Evolutionary conservation across 2,113 vertebrate species (phyloP).

Genomic region (Trichomycterus rosablanca): DNA sequence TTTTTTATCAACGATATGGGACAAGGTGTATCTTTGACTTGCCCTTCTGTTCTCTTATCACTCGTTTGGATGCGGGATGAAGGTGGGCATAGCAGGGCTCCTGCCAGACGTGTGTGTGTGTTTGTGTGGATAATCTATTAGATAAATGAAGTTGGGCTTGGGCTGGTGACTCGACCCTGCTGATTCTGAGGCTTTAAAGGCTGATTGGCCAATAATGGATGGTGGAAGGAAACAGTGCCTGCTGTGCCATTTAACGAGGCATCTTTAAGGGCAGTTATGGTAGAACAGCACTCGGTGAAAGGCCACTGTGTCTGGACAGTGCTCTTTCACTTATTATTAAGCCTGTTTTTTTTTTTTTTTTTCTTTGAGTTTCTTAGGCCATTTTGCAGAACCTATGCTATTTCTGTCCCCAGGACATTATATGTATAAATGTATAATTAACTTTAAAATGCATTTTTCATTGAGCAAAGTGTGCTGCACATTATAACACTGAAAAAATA

Average conservation of each 20-base stretch:
- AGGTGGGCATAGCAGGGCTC: not conserved
- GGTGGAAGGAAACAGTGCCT: constrained; percentile 49
- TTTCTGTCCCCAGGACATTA: no score
- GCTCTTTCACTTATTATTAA: constrained; percentile 12
- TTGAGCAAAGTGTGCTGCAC: no score
- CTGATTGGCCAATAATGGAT: constrained; percentile 57
- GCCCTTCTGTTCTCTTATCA: not conserved
- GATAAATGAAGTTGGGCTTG: constrained; percentile 60
- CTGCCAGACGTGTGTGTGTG: constrained; percentile 1
- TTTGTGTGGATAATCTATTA: constrained; percentile 65
- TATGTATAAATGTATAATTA: no score
- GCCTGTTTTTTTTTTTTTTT: no score
- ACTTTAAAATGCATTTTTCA: no score
- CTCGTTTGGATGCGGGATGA: constrained; percentile 7
- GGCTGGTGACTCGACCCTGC: constrained; percentile 51
- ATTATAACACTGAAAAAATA: no score
- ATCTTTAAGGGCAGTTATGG: constrained; percentile 66
- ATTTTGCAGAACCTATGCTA: no score
- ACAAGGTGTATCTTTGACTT: no score
- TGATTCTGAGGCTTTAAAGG: constrained; percentile 66
- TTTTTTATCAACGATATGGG: not conserved
- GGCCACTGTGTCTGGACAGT: constrained; percentile 56
- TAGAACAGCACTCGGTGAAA: constrained; percentile 55
- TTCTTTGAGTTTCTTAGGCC: no score
- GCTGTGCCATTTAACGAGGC: constrained; percentile 67